These are phyloP conservation scores for Pseudomyrmex dendroicus DNA, from an alignment of 1,140 invertebrate species.

Conservation along the genomic window DNA sequence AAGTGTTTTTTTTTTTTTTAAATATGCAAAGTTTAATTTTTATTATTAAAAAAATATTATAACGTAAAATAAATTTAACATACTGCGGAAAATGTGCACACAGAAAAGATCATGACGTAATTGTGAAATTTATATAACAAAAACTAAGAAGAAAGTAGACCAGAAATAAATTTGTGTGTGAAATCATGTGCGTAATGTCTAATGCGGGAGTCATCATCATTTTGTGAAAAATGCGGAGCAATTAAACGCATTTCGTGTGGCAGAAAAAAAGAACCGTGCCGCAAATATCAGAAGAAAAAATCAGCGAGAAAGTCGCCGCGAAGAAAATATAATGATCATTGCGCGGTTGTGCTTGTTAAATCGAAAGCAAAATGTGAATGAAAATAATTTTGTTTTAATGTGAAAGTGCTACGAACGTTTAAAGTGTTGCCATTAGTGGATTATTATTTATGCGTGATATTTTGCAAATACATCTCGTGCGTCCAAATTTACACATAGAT, in stretches of 20 bases:
- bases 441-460: background rate
- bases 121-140: constrained; percentile 8
- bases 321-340: constrained; percentile 27
- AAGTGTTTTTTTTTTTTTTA: too few relatives aligned
- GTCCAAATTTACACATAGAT: too few relatives aligned
- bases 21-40: background rate
- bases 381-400: constrained; percentile 7
- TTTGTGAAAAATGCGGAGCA: background rate
- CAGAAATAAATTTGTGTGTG: too few relatives aligned
- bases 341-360: background rate
- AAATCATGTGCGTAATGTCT: too few relatives aligned
- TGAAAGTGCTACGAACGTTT: constrained; percentile 19
- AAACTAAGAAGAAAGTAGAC: background rate
- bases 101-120: too few relatives aligned
- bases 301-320: constrained; percentile 11
- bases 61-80: too few relatives aligned
- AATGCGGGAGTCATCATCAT: too few relatives aligned
- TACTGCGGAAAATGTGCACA: too few relatives aligned
- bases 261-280: background rate
- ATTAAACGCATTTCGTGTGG: background rate
- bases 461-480: too few relatives aligned
- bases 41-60: too few relatives aligned
- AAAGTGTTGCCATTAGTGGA: background rate
- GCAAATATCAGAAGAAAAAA: constrained; percentile 19
- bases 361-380: constrained; percentile 24